Percentiles rank a stretch among this genome's conserved stretches.
These are phyloP conservation scores for Chloroceryle amazona DNA, from an alignment of 2,797 vertebrate genomes.

Conservation along the genomic window DNA sequence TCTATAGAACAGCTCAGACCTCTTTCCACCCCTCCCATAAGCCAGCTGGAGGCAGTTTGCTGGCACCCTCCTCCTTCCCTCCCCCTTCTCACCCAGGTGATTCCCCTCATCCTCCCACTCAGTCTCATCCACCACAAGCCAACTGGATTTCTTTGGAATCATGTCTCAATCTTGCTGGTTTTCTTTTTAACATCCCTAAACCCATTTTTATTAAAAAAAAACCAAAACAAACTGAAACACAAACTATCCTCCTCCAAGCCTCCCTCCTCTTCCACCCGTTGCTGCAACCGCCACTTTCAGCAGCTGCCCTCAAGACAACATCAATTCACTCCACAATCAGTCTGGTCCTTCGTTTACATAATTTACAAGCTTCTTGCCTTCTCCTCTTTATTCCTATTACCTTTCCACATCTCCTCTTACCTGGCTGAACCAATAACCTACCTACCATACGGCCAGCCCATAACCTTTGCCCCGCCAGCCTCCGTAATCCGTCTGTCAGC, in stretches of 20 bases:
- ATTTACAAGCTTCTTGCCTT: constrained; percentile 44
- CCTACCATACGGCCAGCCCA: not conserved
- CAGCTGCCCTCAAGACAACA: not conserved
- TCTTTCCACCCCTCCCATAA: not conserved
- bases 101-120: not conserved
- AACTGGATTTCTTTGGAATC: not conserved
- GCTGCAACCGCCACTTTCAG: not conserved
- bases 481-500: not conserved
- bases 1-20: not conserved
- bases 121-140: not conserved
- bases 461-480: constrained; percentile 6
- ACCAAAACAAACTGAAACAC: too few species aligned
- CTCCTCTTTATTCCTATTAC: constrained; percentile 36
- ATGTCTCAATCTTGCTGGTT: not conserved
- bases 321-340: not conserved
- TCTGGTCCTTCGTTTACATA: not conserved
- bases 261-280: not conserved
- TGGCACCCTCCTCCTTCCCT: not conserved
- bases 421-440: not conserved
- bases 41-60: not conserved
- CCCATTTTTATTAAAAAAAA: too few species aligned
- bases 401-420: constrained; percentile 41
- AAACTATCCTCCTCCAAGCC: not conserved
- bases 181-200: not conserved
- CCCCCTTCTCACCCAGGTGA: not conserved